A percentile compares a stretch with the other conserved stretches of the same genome.
Evolutionary conservation across 2,113 vertebrate genomes (phyloP).

Genomic region (Stictonetta naevosa): DNA sequence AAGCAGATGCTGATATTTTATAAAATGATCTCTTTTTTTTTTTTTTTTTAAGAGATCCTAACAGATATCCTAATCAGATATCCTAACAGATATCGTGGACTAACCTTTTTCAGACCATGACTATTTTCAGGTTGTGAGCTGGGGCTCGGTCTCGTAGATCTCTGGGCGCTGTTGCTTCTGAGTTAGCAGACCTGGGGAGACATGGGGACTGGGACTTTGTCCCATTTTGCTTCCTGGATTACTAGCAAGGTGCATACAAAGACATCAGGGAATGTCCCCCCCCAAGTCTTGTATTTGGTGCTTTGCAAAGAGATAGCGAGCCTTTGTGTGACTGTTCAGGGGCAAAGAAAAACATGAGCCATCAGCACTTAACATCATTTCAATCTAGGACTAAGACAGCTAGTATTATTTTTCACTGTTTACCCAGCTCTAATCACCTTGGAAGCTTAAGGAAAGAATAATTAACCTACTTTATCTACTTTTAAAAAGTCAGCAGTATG

Average conservation of each 20-base stretch:
- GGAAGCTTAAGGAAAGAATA: not conserved
- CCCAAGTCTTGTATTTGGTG: not conserved
- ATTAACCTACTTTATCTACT: not conserved
- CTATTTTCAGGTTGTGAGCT: not conserved
- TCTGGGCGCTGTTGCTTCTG: not conserved
- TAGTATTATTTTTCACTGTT: not conserved
- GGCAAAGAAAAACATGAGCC: not conserved
- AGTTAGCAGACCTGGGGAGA: not conserved
- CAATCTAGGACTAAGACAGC: not conserved
- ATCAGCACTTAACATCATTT: not conserved
- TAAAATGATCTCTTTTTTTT: not conserved
- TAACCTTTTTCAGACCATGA: not conserved
- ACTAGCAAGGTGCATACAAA: fast-evolving
- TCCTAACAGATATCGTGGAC: not conserved
- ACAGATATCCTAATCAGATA: not conserved
- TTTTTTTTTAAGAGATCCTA: not conserved
- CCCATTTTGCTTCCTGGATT: not conserved
- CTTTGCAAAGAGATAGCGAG: not conserved
- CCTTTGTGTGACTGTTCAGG: not conserved
- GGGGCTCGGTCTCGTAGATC: not conserved
- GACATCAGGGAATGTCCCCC: not conserved
- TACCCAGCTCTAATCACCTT: not conserved
- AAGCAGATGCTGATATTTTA: not conserved
- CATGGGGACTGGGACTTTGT: not conserved
- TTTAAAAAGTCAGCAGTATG: not conserved